phyloP scores from a whole-genome alignment of 2,888 invertebrate genomes.

The Caradrina clavipalpis region DNA sequence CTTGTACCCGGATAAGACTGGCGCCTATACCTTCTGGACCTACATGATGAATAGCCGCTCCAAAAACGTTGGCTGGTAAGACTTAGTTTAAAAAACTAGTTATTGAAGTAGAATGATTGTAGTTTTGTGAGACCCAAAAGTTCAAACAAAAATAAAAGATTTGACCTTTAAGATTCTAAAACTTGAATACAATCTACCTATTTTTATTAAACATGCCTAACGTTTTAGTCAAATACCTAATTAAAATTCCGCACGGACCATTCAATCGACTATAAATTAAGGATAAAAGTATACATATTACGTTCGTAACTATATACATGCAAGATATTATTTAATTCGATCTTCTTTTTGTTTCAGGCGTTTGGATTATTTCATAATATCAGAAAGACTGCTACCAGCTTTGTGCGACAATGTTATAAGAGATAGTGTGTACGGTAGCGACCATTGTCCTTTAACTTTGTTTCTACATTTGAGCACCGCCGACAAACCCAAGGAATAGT shows the following conservation, averaged over 20 bases:
- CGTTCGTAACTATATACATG: not conserved
- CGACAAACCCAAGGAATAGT: conserved; percentile 84
- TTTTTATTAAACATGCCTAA: conserved; percentile 1
- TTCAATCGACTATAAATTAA: not conserved
- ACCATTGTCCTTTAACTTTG: conserved; percentile 98
- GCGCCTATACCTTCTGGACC: conserved; percentile 98
- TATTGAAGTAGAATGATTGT: not conserved
- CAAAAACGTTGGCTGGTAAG: conserved; percentile 98
- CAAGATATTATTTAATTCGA: conserved; percentile 4
- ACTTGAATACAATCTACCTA: conserved; percentile 1
- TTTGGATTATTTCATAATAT: conserved; percentile 98
- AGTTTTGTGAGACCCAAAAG: not conserved
- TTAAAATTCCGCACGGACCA: conserved; percentile 8
- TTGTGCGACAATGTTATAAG: conserved; percentile 97
- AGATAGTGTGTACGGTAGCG: conserved; percentile 96
- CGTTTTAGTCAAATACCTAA: not conserved
- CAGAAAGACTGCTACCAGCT: conserved; percentile 94
- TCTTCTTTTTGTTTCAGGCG: conserved; percentile 92
- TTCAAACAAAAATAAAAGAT: not conserved
- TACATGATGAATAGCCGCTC: conserved; percentile 96
- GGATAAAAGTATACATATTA: conserved; percentile 8
- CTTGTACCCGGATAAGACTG: conserved; percentile 95
- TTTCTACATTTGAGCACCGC: conserved; percentile 91
- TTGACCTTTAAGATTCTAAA: not conserved
- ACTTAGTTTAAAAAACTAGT: conserved; percentile 16